phyloP scores from a whole-genome alignment of 2,888 invertebrate genomes.

The Eledone cirrhosa region DNA sequence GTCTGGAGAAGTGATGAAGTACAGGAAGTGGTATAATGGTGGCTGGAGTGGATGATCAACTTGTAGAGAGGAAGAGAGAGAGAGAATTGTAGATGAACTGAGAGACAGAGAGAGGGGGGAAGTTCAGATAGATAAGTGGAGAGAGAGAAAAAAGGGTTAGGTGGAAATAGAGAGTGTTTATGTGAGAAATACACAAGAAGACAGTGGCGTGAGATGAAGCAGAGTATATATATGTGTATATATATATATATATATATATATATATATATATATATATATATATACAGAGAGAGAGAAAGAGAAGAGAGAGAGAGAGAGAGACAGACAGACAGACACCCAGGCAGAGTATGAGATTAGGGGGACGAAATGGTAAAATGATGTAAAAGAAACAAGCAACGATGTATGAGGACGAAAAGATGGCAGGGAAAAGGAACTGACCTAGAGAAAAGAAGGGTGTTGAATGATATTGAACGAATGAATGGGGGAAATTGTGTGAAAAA shows the following conservation, averaged over 20 bases:
- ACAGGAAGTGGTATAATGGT: no score
- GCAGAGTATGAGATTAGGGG: neutral
- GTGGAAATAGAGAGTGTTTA: no score
- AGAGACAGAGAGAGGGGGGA: no score
- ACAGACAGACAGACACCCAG: neutral
- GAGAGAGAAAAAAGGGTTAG: no score
- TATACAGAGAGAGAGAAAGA: neutral
- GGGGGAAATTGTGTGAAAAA: neutral
- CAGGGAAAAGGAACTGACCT: neutral
- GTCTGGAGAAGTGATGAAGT: no score
- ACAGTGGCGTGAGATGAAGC: no score
- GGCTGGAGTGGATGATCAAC: no score
- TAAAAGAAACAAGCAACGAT: neutral
- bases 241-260: constrained; percentile 13
- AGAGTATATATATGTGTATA: neutral
- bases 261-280: neutral
- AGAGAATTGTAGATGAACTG: no score
- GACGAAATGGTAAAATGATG: neutral
- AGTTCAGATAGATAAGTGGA: no score
- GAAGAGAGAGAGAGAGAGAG: neutral
- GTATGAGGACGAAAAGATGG: neutral
- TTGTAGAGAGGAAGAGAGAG: no score
- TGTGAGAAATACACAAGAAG: no score
- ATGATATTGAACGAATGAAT: neutral
- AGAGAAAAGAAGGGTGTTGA: neutral